Evolutionary conservation across 2,888 invertebrate genomes (phyloP), one percentile per base, ranked within the genome.

Genomic region (Monopis laevigella): DNA sequence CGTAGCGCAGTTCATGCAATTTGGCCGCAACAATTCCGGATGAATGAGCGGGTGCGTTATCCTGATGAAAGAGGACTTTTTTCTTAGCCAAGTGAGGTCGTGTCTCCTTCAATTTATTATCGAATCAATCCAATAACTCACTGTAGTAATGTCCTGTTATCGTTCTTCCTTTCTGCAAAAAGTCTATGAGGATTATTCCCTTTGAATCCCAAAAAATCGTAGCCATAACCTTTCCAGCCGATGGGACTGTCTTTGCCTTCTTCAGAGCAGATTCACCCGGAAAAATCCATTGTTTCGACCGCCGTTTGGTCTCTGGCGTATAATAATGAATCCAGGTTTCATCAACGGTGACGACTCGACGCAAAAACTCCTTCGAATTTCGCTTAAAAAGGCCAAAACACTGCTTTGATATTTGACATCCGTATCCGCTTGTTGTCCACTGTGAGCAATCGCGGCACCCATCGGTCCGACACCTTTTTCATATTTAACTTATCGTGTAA

Each of bases 361-460:
- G 26, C 16, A 39, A 39, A 39, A 39, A 39, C 11, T 39, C 26
- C 39, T 29, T n/a, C 39, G n/a, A n/a, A n/a, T n/a, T n/a, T n/a
- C n/a, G n/a, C n/a, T n/a, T n/a, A 21, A 14, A 39, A 21, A 11
- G 26, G 21, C 12, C 21, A n/a, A 36, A 36, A 36, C 21, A 36
- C 38, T 19, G 38, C 38, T 36, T 36, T 13, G 38, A 18, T 8
- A 17, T 34, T 34, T n/a, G 17, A 14, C 17, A 39, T 3, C 27
- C 39, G 27, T 26, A 39, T 41, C 16, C 29, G 28, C 21, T 36
- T 34, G 21, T 34, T 38, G 36, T 41, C 35, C 42, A 40, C 4
- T 17, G 19, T 39, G 16, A 41, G 28, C 36, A 41, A 41, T 41
- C 32, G 35, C 42, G 17, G 35, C 38, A 36, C 27, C 39, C 39